These are phyloP conservation scores for Lasioglossum marginatum DNA, from an alignment of 2,888 invertebrate genomes.

Conservation along the genomic window DNA sequence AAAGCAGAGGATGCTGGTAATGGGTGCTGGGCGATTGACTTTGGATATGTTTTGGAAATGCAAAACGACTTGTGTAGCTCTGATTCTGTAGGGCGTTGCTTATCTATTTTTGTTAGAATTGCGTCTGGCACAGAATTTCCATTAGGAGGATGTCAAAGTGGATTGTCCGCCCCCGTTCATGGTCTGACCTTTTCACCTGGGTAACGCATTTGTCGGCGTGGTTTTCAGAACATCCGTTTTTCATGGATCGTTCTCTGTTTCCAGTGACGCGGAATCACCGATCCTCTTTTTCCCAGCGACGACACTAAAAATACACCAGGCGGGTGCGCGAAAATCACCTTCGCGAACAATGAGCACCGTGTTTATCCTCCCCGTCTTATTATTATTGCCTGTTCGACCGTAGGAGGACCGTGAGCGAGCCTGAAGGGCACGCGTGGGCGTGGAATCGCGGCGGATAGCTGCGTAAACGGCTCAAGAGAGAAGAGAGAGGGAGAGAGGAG, in stretches of 20 bases:
- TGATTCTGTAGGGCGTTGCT: neutral
- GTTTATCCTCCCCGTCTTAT: constrained; percentile 64
- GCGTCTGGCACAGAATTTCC: neutral
- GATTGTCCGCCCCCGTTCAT: neutral
- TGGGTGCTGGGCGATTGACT: neutral
- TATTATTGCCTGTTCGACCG: constrained; percentile 73
- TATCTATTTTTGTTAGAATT: neutral
- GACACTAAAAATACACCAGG: constrained; percentile 68
- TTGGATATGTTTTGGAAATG: neutral
- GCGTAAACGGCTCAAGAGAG: neutral
- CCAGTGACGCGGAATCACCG: neutral
- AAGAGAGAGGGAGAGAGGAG: neutral
- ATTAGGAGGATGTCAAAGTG: neutral
- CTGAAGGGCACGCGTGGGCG: constrained; percentile 77
- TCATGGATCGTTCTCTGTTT: constrained; percentile 20
- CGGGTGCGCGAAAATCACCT: constrained; percentile 55
- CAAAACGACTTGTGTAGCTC: neutral
- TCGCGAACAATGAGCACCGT: constrained; percentile 68
- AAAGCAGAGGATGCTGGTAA: constrained; percentile 4
- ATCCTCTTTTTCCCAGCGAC: constrained; percentile 6
- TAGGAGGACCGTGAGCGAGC: constrained; percentile 61
- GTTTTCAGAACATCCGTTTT: constrained; percentile 2
- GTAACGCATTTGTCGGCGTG: neutral
- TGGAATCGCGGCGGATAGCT: constrained; percentile 46
- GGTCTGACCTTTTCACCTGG: neutral